phyloP scores from a whole-genome alignment of 1,140 invertebrate species.

The Nylanderia fulva region DNA sequence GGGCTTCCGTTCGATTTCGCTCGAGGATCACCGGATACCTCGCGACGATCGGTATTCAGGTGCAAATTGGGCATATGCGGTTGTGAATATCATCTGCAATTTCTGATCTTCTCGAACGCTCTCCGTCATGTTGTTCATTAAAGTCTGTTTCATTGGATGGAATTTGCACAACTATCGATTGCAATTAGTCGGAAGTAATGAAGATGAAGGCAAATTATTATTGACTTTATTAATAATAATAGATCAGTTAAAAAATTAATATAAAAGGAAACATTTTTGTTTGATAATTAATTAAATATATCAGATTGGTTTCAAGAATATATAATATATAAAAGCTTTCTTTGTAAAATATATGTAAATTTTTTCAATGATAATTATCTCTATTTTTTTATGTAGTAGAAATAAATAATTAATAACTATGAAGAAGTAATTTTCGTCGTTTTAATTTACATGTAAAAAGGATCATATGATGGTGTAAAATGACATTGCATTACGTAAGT shows the following conservation, averaged over 20 bases:
- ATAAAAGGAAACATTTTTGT: not conserved
- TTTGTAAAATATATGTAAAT: not conserved
- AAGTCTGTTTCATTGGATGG: conserved; percentile 28
- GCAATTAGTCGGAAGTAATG: conserved; percentile 3
- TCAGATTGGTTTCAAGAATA: not conserved
- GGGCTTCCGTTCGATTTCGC: conserved; percentile 11
- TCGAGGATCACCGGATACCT: conserved; percentile 36
- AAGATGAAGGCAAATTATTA: not conserved
- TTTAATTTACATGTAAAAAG: not conserved
- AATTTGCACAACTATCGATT: conserved; percentile 30
- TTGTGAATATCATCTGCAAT: conserved; percentile 57
- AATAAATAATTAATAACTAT: no score
- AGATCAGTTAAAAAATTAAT: not conserved
- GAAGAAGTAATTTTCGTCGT: not conserved
- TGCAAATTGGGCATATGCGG: conserved; percentile 66
- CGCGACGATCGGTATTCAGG: conserved; percentile 62
- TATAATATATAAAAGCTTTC: not conserved
- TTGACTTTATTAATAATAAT: conserved; percentile 11
- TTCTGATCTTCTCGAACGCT: conserved; percentile 53
- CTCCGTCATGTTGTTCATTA: conserved; percentile 35
- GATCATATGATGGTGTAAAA: not conserved
- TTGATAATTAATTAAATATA: not conserved
- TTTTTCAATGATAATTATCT: not conserved
- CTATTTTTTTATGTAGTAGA: not conserved
- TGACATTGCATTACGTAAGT: not conserved